Base-by-base conservation (phyloP, 64 coral and sea anemone genomes). In the Montipora cactus region DNA sequence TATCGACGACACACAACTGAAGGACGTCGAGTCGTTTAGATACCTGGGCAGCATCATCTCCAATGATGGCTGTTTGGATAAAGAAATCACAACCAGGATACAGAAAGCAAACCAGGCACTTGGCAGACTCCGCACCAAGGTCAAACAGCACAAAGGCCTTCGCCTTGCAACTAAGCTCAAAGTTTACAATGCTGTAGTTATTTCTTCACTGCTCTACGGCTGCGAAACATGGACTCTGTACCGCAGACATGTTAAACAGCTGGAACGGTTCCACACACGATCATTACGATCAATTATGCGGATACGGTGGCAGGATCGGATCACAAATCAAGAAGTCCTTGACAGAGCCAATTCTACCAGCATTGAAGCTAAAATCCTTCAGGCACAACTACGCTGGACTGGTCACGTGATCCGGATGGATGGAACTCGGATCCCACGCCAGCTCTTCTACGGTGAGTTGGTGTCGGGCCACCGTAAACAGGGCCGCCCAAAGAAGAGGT, bases 61-160 rank as follows among this genome's bases (percentile, higher is more conserved):
- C 5, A 7, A 57, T 57, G 53, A 92, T 18, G 21, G 90, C 1
- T 81, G 79, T 11, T 69, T 87, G 81, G 81, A 93, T 74, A 87
- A 77, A 86, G 91, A 93, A 78, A 87, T 87, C 44, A 58, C 23
- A 7, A 13, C 81, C 15, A 79, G 91, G 28, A 93, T 87, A 50
- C 76, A 44, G 7, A 93, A 93, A 59, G 91, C 83, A 64, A 93
- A 73, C 83, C 74, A 93, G 46, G 91, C 91, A 14, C 58, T 93
- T 45, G 83, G 91, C 9, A 49, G 91, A n/a, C 57, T 79, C 3
- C n/a, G 58, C 67, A 62, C 44, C 5, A 5, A 20, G 44, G 81
- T 93, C 22, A 20, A 79, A 18, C 44, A 77, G 25, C 81, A 87
- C 7, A 67, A 87, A 11, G 59, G 76, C 81, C 62, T 93, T 78